These are phyloP conservation scores for Rafetus swinhoei DNA, from an alignment of 2,113 vertebrate genomes.

Conservation along the genomic window DNA sequence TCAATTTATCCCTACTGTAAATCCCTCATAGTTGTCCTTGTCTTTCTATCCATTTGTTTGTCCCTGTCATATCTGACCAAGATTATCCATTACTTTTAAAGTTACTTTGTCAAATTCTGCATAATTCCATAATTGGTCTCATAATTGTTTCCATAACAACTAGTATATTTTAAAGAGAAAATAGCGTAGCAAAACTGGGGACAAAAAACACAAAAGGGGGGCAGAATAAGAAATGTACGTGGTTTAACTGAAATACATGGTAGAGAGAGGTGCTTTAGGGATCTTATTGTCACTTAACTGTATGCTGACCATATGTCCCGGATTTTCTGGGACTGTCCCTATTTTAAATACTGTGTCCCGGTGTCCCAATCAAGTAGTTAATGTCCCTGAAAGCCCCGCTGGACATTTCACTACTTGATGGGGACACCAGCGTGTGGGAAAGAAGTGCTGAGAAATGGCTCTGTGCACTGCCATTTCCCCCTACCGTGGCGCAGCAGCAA, in stretches of 20 bases:
- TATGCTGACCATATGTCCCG: too few species aligned
- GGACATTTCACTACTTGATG: too few species aligned
- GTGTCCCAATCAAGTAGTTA: too few species aligned
- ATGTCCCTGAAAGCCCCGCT: too few species aligned
- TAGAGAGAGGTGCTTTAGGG: not conserved
- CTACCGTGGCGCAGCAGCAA: too few species aligned
- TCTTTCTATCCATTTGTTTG: accelerated
- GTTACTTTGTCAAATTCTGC: not conserved
- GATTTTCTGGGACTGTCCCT: too few species aligned
- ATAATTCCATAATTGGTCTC: conserved; percentile 13
- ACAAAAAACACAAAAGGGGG: conserved; percentile 1
- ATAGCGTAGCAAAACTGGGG: conserved; percentile 29
- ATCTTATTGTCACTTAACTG: not conserved
- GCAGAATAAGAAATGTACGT: conserved; percentile 14
- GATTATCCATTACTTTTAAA: not conserved
- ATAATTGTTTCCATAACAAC: conserved; percentile 51
- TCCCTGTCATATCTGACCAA: not conserved
- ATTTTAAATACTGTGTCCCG: too few species aligned
- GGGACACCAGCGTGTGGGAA: too few species aligned
- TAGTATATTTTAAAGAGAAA: not conserved
- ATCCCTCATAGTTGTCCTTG: not conserved
- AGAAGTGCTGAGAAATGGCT: too few species aligned
- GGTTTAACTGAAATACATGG: not conserved
- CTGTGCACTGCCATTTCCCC: too few species aligned
- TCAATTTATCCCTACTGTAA: not conserved